These are phyloP conservation scores for Potamarius usumacintae DNA, from an alignment of 2,113 vertebrate genomes.

Conservation along the genomic window DNA sequence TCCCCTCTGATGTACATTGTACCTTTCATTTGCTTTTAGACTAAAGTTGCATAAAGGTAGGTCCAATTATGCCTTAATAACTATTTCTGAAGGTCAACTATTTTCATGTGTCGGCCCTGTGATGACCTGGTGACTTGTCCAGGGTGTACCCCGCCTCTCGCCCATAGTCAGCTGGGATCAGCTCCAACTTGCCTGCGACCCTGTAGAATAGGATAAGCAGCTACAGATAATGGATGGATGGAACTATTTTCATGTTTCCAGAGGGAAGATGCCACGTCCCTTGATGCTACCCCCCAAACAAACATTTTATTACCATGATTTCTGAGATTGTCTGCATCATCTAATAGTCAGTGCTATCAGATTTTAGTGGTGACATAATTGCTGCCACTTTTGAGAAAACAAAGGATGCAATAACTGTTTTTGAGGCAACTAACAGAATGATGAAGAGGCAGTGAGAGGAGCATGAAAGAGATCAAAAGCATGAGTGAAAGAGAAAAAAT, in stretches of 20 bases:
- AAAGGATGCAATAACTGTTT: neutral
- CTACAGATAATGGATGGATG: no score
- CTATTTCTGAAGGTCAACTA: neutral
- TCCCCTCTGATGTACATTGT: neutral
- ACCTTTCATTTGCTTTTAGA: neutral
- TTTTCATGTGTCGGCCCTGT: no score
- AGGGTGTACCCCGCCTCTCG: no score
- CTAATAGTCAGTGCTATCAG: neutral
- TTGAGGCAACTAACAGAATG: neutral
- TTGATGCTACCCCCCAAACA: neutral
- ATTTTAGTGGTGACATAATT: neutral
- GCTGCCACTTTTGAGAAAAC: neutral
- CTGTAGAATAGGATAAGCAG: no score
- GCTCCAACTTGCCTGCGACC: no score
- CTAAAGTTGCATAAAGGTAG: neutral
- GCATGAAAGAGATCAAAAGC: slow-evolving; percentile 1
- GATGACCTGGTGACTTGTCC: no score
- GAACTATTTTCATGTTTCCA: neutral
- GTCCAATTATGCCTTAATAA: neutral
- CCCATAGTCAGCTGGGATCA: no score
- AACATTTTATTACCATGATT: neutral
- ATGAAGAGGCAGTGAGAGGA: slow-evolving; percentile 37
- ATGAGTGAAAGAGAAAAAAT: neutral
- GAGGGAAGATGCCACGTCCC: neutral
- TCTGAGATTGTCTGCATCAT: neutral